Percentiles rank a stretch among this genome's conserved stretches.
Evolutionary conservation across 2,888 invertebrate genomes (phyloP).

Genomic region (Sarcophaga subvicina): DNA sequence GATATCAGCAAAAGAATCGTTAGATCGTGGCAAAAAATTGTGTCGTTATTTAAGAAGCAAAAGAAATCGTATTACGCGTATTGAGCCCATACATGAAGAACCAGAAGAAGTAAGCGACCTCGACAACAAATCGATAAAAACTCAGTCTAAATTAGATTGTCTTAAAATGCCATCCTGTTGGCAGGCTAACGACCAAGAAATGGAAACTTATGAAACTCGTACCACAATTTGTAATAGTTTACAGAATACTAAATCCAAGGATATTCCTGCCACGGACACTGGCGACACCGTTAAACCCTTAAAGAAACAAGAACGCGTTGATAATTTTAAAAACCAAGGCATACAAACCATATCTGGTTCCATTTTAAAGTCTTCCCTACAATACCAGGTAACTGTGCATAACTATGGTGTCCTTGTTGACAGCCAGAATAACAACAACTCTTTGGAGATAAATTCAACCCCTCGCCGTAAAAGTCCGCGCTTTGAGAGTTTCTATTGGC

Average conservation of each 20-base stretch:
- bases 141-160: conserved; percentile 66
- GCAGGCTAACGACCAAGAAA: conserved; percentile 63
- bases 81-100: conserved; percentile 66
- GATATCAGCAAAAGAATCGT: not conserved
- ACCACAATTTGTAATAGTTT: conserved; percentile 65
- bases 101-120: conserved; percentile 10
- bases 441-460: conserved; percentile 10
- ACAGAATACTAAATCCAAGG: not conserved
- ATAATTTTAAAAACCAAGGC: not conserved
- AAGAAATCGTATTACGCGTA: conserved; percentile 45
- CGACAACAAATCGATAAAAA: conserved; percentile 10
- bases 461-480: conserved; percentile 42
- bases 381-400: conserved; percentile 61
- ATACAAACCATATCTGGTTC: conserved; percentile 44
- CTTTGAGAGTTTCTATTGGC: conserved; percentile 73
- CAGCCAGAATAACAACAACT: conserved; percentile 14
- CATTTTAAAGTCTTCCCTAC: conserved; percentile 60
- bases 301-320: not conserved
- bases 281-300: not conserved
- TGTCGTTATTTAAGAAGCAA: conserved; percentile 51
- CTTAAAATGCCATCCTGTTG: conserved; percentile 58
- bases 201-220: conserved; percentile 72
- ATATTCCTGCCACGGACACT: not conserved
- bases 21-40: conserved; percentile 20
- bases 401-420: conserved; percentile 69